Base-by-base conservation (phyloP, 2,113 vertebrate species). In the Nannospalax galili region DNA sequence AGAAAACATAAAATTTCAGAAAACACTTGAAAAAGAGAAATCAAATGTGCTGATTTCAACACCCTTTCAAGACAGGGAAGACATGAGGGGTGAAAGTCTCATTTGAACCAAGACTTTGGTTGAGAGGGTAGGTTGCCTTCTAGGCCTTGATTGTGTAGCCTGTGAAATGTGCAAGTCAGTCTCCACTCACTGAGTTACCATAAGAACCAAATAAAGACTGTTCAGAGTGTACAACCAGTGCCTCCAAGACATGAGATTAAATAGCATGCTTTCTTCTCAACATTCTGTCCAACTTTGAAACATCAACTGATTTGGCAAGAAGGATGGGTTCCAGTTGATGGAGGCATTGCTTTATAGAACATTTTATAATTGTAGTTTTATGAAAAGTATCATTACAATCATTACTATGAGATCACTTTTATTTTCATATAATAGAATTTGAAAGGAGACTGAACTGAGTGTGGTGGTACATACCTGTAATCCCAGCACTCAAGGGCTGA, bases 1-100 rank as follows among this genome's bases (percentile, higher is more conserved):
- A 75, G 90, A 88, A 75, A 58, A 85, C n/a, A 80, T 69, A 91
- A 92, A 88, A 84, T 65, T 86, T 96, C 64, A 86, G 78, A 88
- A 85, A 64, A 88, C 56, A 60, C 8, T 85, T 92, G 60, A 77
- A 24, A 79, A 80, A 86, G 52, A 84, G 40, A 42, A 88, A 62
- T 16, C 30, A 64, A 72, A 24, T 42, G 32, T 74, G 8, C 6
- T 58, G 37, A 65, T 64, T 82, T 87, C 24, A 3, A 60, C 17
- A 58, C 1, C 1, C 84, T 93, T 78, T 40, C 9, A n/a, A 30
- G 42, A 45, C 64, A 40, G 42, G n/a, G n/a, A n/a, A n/a, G n/a
- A n/a, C n/a, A n/a, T n/a, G n/a, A 45, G 52, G 81, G 26, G 28
- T 1, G 48, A 62, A 32, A 12, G 5, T 5, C 65, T 81, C 45